Percentiles rank a stretch among this genome's conserved stretches.
Evolutionary conservation across 2,797 vertebrate genomes (phyloP).

Genomic region (Channa striata): DNA sequence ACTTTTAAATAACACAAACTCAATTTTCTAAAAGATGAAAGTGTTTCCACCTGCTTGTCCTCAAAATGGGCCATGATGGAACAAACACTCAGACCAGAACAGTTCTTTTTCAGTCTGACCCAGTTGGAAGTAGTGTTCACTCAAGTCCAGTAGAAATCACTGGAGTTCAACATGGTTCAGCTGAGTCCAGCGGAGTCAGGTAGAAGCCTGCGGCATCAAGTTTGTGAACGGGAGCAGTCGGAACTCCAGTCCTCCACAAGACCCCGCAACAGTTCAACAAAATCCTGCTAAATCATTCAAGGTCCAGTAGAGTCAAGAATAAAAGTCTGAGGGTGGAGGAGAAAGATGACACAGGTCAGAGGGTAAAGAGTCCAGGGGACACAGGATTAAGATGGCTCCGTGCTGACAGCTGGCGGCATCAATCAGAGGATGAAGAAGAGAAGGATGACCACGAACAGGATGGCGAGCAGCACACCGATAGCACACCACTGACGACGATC

Average conservation of each 20-base stretch:
- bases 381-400: slow-evolving; percentile 10
- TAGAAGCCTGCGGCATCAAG: neutral
- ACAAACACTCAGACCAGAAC: slow-evolving; percentile 24
- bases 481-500: slow-evolving; percentile 98
- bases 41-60: slow-evolving; percentile 25
- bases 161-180: neutral
- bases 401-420: neutral
- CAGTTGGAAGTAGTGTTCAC: neutral
- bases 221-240: neutral
- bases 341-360: neutral
- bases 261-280: neutral
- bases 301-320: neutral
- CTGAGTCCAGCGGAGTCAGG: neutral
- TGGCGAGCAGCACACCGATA: slow-evolving; percentile 89
- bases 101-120: slow-evolving; percentile 20
- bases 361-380: neutral
- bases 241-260: neutral
- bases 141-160: neutral
- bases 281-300: neutral
- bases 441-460: slow-evolving; percentile 92
- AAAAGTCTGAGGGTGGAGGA: neutral
- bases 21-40: slow-evolving; percentile 6
- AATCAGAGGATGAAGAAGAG: slow-evolving; percentile 93
- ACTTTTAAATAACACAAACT: slow-evolving; percentile 1
- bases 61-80: slow-evolving; percentile 18